phyloP scores from a whole-genome alignment of 1,140 invertebrate genomes.

The Lucilia cuprina region DNA sequence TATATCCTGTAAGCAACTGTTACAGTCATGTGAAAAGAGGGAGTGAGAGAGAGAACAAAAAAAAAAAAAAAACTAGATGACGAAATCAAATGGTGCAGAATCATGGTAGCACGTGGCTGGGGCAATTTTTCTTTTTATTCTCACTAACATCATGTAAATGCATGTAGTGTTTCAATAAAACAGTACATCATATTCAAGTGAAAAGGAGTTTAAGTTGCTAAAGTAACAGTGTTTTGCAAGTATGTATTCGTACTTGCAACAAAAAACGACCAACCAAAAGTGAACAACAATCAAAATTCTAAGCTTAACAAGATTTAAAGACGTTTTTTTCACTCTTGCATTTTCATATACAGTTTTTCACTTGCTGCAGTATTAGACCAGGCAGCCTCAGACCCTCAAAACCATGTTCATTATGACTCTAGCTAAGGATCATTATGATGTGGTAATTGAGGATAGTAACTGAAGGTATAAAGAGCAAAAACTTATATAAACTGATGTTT shows the following conservation, averaged over 20 bases:
- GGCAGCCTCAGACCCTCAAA: not conserved
- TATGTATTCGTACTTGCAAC: not conserved
- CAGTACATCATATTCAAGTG: not conserved
- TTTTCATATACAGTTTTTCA: not conserved
- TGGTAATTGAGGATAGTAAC: slow-evolving; percentile 10
- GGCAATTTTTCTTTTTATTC: not conserved
- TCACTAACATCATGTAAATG: not conserved
- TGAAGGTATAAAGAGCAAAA: not conserved
- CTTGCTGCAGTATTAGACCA: too few species aligned
- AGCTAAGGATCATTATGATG: not conserved
- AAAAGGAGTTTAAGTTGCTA: not conserved
- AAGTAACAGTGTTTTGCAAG: not conserved
- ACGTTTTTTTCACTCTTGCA: not conserved
- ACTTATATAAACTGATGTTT: not conserved
- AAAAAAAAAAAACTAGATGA: not conserved
- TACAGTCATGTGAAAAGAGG: not conserved
- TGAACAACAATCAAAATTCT: not conserved
- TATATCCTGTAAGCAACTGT: not conserved
- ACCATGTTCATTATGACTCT: slow-evolving; percentile 1
- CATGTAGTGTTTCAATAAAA: not conserved
- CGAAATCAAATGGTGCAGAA: slow-evolving; percentile 13
- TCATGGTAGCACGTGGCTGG: not conserved
- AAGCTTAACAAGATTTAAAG: not conserved
- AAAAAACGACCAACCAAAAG: not conserved
- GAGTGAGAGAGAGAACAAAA: not conserved